These are phyloP conservation scores for Popillia japonica DNA, from an alignment of 1,140 invertebrate genomes.

Conservation along the genomic window DNA sequence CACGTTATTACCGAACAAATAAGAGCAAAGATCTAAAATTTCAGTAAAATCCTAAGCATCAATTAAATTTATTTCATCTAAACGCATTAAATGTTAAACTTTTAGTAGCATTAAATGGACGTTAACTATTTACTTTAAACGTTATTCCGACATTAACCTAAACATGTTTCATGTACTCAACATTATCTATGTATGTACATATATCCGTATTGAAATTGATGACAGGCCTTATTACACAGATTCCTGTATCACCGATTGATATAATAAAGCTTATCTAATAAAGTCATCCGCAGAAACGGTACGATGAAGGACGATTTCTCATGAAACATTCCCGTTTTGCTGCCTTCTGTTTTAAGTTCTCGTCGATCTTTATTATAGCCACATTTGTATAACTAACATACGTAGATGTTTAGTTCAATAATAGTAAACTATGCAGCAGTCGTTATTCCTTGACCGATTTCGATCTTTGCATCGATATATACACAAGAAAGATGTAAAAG, in stretches of 20 bases:
- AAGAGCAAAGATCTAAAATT: too few species aligned
- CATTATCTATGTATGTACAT: too few species aligned
- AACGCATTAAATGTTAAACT: too few species aligned
- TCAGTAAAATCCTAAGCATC: too few species aligned
- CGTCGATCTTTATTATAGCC: background rate
- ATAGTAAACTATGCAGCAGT: constrained; percentile 4
- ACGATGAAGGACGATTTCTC: background rate
- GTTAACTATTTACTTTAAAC: too few species aligned
- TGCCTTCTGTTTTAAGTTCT: background rate
- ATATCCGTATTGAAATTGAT: too few species aligned
- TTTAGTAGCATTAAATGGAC: too few species aligned
- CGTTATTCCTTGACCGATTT: background rate
- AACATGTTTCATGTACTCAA: too few species aligned
- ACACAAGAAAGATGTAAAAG: constrained; percentile 18
- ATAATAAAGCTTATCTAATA: background rate
- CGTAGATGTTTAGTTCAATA: background rate
- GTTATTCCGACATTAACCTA: too few species aligned
- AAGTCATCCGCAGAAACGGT: background rate
- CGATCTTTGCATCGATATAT: constrained; percentile 3
- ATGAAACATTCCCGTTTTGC: background rate
- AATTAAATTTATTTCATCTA: too few species aligned
- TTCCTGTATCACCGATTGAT: background rate
- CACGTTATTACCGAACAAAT: too few species aligned
- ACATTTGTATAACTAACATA: background rate
- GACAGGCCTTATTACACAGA: too few species aligned